Conservation (phyloP, 2,888 invertebrate genomes). For the Pimpla rufipes region DNA sequence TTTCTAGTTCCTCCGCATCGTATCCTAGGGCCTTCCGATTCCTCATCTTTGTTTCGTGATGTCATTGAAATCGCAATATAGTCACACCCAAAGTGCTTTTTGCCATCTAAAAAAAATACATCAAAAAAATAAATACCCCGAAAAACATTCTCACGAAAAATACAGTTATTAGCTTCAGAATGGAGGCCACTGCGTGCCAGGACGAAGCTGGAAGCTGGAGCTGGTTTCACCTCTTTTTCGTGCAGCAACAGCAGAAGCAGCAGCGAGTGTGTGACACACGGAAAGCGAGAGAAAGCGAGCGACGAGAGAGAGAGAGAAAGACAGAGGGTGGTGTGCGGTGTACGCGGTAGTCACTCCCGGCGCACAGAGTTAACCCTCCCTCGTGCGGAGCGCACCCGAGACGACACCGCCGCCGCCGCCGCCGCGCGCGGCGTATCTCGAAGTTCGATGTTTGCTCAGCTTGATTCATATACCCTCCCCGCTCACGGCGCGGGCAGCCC, state of each 20-base stretch:
- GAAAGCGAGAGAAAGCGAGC: background rate
- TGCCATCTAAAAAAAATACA: background rate
- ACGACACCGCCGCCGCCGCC: constrained; percentile 74
- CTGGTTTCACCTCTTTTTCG: constrained; percentile 38
- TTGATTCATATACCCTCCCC: constrained; percentile 83
- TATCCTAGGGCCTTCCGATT: too few species aligned
- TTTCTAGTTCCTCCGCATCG: too few species aligned
- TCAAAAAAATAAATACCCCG: too few species aligned
- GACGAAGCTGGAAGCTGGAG: constrained; percentile 16
- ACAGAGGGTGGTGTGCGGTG: background rate
- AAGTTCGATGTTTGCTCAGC: constrained; percentile 85
- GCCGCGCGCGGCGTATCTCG: constrained; percentile 80
- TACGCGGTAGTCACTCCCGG: constrained; percentile 40
- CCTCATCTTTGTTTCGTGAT: background rate
- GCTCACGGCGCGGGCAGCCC: constrained; percentile 61
- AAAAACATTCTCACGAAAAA: background rate
- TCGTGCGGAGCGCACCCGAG: constrained; percentile 65
- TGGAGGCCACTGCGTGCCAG: background rate
- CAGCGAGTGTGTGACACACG: constrained; percentile 22
- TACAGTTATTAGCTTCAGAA: constrained; percentile 11
- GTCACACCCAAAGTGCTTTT: background rate
- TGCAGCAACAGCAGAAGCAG: background rate
- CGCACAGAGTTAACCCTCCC: constrained; percentile 64
- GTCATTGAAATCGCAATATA: background rate
- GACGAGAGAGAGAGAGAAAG: background rate